Percentiles rank a stretch among this genome's conserved stretches.
phyloP scores from a whole-genome alignment of 2,113 vertebrate species.

The Paradisaea rubra region DNA sequence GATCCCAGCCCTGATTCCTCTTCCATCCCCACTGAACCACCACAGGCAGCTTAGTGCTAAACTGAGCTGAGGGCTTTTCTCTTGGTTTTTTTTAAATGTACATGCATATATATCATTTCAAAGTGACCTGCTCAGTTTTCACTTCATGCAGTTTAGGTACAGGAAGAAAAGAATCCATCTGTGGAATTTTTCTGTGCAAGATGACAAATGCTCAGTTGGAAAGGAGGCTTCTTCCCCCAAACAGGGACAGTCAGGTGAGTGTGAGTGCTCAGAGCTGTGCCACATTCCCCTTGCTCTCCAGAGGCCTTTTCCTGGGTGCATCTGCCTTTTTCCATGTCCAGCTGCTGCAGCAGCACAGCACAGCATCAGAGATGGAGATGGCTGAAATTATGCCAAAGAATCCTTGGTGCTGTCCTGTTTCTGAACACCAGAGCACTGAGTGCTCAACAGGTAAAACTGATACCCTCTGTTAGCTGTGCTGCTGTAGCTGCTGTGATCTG shows the following conservation, averaged over 20 bases:
- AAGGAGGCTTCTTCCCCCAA: neutral
- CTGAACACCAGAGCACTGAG: neutral
- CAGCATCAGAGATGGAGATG: neutral
- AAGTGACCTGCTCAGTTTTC: neutral
- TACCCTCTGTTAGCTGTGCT: neutral
- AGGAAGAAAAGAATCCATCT: neutral
- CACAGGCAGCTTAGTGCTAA: neutral
- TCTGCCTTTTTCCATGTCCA: neutral
- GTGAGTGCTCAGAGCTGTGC: neutral
- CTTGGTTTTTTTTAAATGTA: neutral
- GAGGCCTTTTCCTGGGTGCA: no score
- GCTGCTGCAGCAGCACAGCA: neutral
- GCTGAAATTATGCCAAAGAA: neutral
- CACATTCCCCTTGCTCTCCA: fast-evolving
- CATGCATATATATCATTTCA: neutral
- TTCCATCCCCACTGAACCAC: neutral
- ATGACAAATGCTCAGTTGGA: neutral
- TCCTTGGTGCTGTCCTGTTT: neutral
- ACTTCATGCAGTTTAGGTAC: neutral
- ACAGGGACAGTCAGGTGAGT: neutral
- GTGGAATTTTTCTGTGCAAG: neutral
- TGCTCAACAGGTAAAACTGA: neutral
- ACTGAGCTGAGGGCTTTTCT: neutral
- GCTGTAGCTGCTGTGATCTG: neutral
- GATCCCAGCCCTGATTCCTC: neutral